These are phyloP conservation scores for Oryctes rhinoceros DNA, from an alignment of 1,140 invertebrate genomes.

Conservation along the genomic window DNA sequence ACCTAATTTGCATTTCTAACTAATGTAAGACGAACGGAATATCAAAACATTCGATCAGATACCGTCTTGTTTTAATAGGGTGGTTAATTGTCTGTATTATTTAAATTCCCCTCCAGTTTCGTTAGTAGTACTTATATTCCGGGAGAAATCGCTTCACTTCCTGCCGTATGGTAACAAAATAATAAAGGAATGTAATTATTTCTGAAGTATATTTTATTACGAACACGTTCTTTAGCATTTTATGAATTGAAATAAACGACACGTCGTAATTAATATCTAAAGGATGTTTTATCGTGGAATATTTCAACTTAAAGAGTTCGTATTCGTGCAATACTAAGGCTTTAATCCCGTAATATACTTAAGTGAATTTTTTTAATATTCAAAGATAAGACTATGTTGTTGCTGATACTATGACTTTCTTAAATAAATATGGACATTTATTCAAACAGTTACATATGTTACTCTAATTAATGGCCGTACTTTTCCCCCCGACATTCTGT, in stretches of 20 bases:
- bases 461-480: no score
- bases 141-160: conserved; percentile 52
- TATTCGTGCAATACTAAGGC: no score
- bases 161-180: conserved; percentile 46
- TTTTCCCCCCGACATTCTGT: no score
- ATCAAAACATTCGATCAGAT: conserved; percentile 51
- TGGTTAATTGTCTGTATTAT: conserved; percentile 55
- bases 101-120: conserved; percentile 46
- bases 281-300: neutral
- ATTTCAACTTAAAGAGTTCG: no score
- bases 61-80: conserved; percentile 51
- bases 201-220: conserved; percentile 45
- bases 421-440: no score
- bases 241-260: conserved; percentile 42
- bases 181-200: conserved; percentile 49
- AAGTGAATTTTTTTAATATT: no score
- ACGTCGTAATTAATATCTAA: neutral
- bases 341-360: no score
- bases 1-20: conserved; percentile 50
- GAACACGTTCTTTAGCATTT: conserved; percentile 20
- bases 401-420: no score
- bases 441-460: no score
- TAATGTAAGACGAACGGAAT: conserved; percentile 41
- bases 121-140: conserved; percentile 39
- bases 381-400: no score